Base-by-base conservation (phyloP, 2,888 invertebrate species). In the Corythucha ciliata region DNA sequence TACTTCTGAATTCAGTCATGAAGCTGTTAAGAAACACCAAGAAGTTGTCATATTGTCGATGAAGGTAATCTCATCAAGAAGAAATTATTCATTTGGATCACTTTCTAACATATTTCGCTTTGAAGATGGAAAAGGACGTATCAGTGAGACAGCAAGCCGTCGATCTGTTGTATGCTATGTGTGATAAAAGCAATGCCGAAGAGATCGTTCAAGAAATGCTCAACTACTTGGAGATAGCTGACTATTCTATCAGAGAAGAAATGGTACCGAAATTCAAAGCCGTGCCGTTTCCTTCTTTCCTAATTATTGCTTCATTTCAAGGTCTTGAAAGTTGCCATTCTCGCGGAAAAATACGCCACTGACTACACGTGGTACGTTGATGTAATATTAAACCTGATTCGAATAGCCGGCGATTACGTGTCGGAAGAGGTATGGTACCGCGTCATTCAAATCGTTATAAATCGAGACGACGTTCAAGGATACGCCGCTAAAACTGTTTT, bases 171-270 rank as follows among this genome's bases (percentile, higher is more conserved):
- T 99, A 99, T 73, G 98, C 98, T 34, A 98, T 99, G 98, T 99
- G 98, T 72, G 98, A 99, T 71, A 88, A 94, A 66, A 90, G 90
- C 60, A 99, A 98, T 73, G 94, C 97, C 20, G 94, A 94, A 70
- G 94, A 97, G 74, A 99, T 98, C 68, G 98, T 99, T 5, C 92
- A 93, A 67, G 98, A 99, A 72, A 99, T 99, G 98, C 74, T 98
- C 61, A 89, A 92, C 67, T 99, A 98, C 69, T 74, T 99, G 61
- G 98, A 98, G 74, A 94, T 96, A 21, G 98, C 98, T 51, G 98
- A 99, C 72, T 98, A 98, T 72, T 97, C 97, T 22, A 99, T 99
- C 63, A 78, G 98, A 60, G 98, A 99, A 72, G 98, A 99, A 74
- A 98, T 99, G 98, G 98, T 76, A 60, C 57, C 65, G 49, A 14